phyloP scores from a whole-genome alignment of 2,113 vertebrate species.

The chimpanzee (Pan troglodytes) region DNA sequence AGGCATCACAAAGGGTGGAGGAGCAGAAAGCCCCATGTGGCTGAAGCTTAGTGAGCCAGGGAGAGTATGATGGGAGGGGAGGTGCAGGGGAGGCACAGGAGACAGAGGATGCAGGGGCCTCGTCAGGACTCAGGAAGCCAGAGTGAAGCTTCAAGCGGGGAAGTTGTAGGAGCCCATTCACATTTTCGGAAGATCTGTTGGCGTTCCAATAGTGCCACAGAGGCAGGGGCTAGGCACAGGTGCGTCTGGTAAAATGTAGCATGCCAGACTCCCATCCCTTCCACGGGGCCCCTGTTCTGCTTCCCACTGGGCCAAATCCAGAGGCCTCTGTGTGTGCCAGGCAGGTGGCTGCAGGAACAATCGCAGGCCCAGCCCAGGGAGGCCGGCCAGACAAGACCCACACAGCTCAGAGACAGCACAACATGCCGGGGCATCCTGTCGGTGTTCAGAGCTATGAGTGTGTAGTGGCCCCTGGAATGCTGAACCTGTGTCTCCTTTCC shows the following conservation, averaged over 20 bases:
- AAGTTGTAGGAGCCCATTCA: neutral
- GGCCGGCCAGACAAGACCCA: rapidly evolving
- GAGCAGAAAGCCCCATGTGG: neutral
- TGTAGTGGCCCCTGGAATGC: rapidly evolving
- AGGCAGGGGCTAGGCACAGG: neutral
- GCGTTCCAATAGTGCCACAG: rapidly evolving
- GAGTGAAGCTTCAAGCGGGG: neutral
- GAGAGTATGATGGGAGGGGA: rapidly evolving
- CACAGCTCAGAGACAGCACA: neutral
- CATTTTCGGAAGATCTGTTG: no score
- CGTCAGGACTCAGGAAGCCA: rapidly evolving
- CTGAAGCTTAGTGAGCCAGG: neutral
- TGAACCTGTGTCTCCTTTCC: rapidly evolving
- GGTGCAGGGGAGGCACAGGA: rapidly evolving
- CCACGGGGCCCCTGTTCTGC: neutral
- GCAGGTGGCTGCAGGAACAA: neutral
- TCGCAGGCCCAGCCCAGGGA: rapidly evolving
- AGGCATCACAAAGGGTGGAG: rapidly evolving
- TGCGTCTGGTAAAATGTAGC: neutral
- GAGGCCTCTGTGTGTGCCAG: neutral
- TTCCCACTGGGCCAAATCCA: neutral
- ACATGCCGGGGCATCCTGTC: rapidly evolving
- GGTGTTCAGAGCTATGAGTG: rapidly evolving
- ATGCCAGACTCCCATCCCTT: rapidly evolving
- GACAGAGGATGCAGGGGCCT: neutral